Evolutionary conservation across 2,113 vertebrate genomes (phyloP), one percentile per base, ranked within the genome.

Genomic region (Lepus europaeus): DNA sequence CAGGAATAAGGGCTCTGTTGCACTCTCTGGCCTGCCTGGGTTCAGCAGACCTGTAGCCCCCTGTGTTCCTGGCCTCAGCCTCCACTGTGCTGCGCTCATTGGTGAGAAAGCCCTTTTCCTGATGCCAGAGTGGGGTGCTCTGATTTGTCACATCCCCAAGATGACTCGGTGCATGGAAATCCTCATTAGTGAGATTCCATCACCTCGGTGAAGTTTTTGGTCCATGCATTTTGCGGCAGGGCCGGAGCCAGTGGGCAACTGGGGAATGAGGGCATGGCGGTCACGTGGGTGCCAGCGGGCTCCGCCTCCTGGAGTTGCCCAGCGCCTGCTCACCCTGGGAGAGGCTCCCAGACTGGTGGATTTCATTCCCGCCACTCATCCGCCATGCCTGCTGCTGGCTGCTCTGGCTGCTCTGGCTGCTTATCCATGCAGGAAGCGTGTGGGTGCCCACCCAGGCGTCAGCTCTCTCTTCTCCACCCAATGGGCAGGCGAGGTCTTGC

Each of bases 221-320:
- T 77, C 45, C 70, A 63, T 86, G 33, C 23, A 0, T 92, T 86
- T 80, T 69, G 56, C 76, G 85, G 70, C 9, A 14, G 86, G 39
- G 16, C 66, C 72, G 27, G 78, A 89, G 83, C 25, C 0, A 0
- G 0, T 0, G 4, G 31, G 39, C 73, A 13, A 5, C 4, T 84
- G 14, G 16, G 0, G 33, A 51, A 31, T 5, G 45, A 19, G 51
- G 49, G 29, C 51, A 27, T 2, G 0, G 0, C 61, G 39, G 16
- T 70, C 87, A 4, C 7, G 36, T 72, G 23, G 12, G 0, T 14
- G 49, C 53, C 77, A 29, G 11, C 0, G 3, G 80, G 85, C 49
- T 19, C 8, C 36, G 90, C 13, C 33, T 45, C 49, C 1, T 23
- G 61, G n/a, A 31, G 20, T 7, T 33, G 51, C 23, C 31, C 14